These are phyloP conservation scores for Festucalex cinctus DNA, from an alignment of 2,113 vertebrate genomes.

Conservation along the genomic window DNA sequence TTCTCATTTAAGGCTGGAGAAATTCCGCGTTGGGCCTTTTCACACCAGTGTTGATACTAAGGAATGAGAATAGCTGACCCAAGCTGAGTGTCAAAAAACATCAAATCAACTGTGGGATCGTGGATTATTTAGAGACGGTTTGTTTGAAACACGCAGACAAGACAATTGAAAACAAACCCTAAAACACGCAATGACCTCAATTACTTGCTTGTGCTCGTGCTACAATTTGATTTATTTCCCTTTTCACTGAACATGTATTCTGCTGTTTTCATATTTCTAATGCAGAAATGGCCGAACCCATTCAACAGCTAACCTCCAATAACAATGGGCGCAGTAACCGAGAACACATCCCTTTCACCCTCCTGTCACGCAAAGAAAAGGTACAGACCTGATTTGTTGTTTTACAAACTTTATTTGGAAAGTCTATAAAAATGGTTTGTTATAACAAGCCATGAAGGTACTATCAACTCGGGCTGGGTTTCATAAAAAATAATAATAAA, in stretches of 20 bases:
- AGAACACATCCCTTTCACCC: conserved; percentile 74
- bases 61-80: background rate
- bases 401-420: background rate
- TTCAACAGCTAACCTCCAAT: conserved; percentile 82
- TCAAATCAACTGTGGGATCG: too few relatives aligned
- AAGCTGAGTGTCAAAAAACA: too few relatives aligned
- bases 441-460: background rate
- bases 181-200: background rate
- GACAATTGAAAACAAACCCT: background rate
- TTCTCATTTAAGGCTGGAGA: conserved; percentile 4
- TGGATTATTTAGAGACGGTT: too few relatives aligned
- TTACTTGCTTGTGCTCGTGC: background rate
- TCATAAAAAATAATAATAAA: too few relatives aligned
- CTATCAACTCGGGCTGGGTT: too few relatives aligned
- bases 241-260: background rate
- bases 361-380: conserved; percentile 83
- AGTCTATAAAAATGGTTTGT: background rate
- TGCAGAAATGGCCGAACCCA: conserved; percentile 87
- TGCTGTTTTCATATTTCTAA: conserved; percentile 22
- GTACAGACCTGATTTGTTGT: conserved; percentile 52
- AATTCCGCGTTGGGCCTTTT: background rate
- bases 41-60: background rate
- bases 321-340: conserved; percentile 73
- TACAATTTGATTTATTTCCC: background rate
- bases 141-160: background rate